Base-by-base conservation (phyloP, 2,797 vertebrate genomes). In the Oreochromis mossambicus region DNA sequence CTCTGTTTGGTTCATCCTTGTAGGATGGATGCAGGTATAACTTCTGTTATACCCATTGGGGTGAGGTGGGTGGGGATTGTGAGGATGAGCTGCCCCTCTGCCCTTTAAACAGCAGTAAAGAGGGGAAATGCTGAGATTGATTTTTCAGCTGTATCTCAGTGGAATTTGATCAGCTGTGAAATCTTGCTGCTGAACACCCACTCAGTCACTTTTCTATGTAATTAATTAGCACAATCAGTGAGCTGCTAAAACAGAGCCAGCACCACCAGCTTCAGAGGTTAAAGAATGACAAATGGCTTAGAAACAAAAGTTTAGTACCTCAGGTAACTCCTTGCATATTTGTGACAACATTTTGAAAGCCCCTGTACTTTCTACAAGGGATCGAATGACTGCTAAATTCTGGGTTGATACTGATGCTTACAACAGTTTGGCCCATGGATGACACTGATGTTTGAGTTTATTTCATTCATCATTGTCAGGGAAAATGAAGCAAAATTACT, bases 151-250 rank as follows among this genome's bases (percentile, higher is more conserved):
- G 83, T 85, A 61, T 41, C 75, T 83, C 32, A 79, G 76, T 82
- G 38, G 79, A 90, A 77, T 85, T 79, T 88, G 83, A 82, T 84
- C 83, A 83, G 77, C 88, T 81, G 73, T 88, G 79, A 88, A 85
- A 88, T 87, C 29, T 78, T 41, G 43, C 85, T 77, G 89, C 78
- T 77, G 81, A 83, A 81, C 83, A 83, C 88, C 85, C 73, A 83
- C 83, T 85, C 76, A 46, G 70, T 89, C 63, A 88, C 76, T 50
- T 79, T 82, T 83, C 73, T 41, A 54, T 86, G 79, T 85, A 83
- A 86, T 88, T 90, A 88, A 89, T 86, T 83, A 56, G 36, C 84
- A 77, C 78, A 80, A 78, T 86, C 52, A 54, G 26, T 82, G 77
- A 90, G 87, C 78, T 79, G 55, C 70, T 78, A 63, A 86, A 88